Evolutionary conservation across 1,140 invertebrate genomes (phyloP), one percentile per base, ranked within the genome.

Genomic region (Centruroides vittatus): DNA sequence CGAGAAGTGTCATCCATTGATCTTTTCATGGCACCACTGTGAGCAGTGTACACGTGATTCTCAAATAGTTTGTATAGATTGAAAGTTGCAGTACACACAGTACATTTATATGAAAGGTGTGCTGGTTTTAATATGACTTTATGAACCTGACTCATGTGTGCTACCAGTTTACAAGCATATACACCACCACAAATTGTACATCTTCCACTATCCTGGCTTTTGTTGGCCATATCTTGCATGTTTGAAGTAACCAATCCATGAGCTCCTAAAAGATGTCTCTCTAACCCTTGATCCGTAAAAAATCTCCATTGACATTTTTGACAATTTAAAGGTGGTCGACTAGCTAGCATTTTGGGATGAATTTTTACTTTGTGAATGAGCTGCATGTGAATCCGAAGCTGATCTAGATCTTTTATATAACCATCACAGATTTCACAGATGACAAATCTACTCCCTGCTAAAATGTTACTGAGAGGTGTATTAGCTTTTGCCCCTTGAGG

Each of bases 361-460:
- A 93, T 93, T 76, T 93, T 93, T 57, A 93, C 66, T 81, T 93
- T 93, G 72, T 93, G 91, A 71, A 93, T 92, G 88, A 89, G 92
- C 69, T 92, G 88, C 91, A 94, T 94, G 70, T 94, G 91, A 74
- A 91, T 93, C 63, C 90, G 78, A 48, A 93, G 76, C 75, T 93
- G 89, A 69, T 93, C 90, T 67, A 93, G 78, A 75, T 93, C 90
- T 80, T 93, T 93, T 59, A 94, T 93, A 69, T 93, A 93, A 51
- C 89, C 89, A 74, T 94, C 91, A 74, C 91, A 94, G 66, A 94
- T 94, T 78, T 94, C 91, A 74, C 91, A 94, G 67, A 93, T 91
- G 64, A 94, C 89, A 74, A 95, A 92, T 41, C 41, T 41, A 8
- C 41, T 41, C 8, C 41, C 41, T 41, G 41, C 41, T 8, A 41